Base-by-base conservation (phyloP, 2,888 invertebrate species). In the Stegana nigrithorax region DNA sequence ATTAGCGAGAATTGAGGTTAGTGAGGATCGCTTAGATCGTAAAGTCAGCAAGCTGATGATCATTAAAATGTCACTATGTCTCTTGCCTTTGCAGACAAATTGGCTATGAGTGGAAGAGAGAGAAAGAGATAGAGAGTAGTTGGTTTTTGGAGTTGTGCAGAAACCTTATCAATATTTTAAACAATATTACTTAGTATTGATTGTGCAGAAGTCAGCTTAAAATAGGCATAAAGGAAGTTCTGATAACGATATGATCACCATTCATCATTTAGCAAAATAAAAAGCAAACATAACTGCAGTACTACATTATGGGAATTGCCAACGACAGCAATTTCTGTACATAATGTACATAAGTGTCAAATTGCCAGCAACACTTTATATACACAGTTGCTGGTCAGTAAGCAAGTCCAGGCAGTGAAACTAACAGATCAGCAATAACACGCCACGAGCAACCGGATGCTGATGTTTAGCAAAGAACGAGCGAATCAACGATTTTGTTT, bases 271-370 rank as follows among this genome's bases (percentile, higher is more conserved):
- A n/a, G 25, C 47, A 67, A 78, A 75, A 78, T 71, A 73, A 59
- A 64, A 62, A 55, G 64, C 62, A 63, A 56, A 39, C 17, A 58
- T 21, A 27, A 25, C 21, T 36, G 36, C 17, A 12, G 10, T 72
- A 74, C 75, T 76, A 80, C 77, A 75, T 80, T 80, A 75, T 80
- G 80, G 80, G 80, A 75, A 75, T 67, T 73, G 75, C 69, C 71
- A 63, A 70, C 68, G 60, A 65, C 59, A 65, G 78, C 75, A 75
- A 78, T 72, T n/a, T n/a, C n/a, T n/a, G n/a, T n/a, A n/a, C n/a
- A 78, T 67, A 58, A 39, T 39, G 17, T 39, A n/a, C n/a, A n/a
- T 26, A 32, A 55, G 53, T 55, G 53, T 55, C 53, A 55, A 32
- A 55, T 55, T 55, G 53, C 53, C 21, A 26, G 42, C 42, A 26